Evolutionary conservation across 1,140 invertebrate species (phyloP).

Genomic region (Muscidifurax raptorellus): DNA sequence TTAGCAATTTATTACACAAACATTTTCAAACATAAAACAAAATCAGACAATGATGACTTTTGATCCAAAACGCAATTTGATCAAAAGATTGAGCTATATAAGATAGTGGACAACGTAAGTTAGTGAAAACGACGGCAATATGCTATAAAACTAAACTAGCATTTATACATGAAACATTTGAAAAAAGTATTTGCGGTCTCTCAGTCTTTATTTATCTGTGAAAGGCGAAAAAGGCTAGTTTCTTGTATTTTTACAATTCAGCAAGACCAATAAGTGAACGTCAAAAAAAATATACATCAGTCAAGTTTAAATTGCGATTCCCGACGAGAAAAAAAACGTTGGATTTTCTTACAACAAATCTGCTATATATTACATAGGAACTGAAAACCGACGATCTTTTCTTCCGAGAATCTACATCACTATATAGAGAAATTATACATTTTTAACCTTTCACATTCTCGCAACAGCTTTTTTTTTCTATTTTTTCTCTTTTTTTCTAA

Average conservation of each 20-base stretch:
- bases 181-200: conserved; percentile 27
- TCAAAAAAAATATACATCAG: not conserved
- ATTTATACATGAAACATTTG: conserved; percentile 10
- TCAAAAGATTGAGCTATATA: conserved; percentile 18
- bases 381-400: conserved; percentile 27
- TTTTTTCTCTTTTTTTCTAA: conserved; percentile 5
- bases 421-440: conserved; percentile 7
- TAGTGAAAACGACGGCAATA: conserved; percentile 13
- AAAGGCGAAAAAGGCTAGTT: conserved; percentile 27
- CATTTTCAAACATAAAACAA: conserved; percentile 35
- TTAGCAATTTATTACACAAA: conserved; percentile 2
- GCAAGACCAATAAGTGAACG: not conserved
- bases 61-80: conserved; percentile 7
- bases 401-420: not conserved
- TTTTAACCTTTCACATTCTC: conserved; percentile 11
- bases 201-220: conserved; percentile 39
- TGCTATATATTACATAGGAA: conserved; percentile 37
- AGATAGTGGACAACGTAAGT: conserved; percentile 15
- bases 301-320: conserved; percentile 24
- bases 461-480: conserved; percentile 1
- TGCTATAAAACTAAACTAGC: conserved; percentile 36
- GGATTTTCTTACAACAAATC: conserved; percentile 14
- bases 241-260: not conserved
- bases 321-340: conserved; percentile 8
- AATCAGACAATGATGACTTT: not conserved